phyloP scores from a whole-genome alignment of 2,797 vertebrate species.

The Phoeniculus purpureus region DNA sequence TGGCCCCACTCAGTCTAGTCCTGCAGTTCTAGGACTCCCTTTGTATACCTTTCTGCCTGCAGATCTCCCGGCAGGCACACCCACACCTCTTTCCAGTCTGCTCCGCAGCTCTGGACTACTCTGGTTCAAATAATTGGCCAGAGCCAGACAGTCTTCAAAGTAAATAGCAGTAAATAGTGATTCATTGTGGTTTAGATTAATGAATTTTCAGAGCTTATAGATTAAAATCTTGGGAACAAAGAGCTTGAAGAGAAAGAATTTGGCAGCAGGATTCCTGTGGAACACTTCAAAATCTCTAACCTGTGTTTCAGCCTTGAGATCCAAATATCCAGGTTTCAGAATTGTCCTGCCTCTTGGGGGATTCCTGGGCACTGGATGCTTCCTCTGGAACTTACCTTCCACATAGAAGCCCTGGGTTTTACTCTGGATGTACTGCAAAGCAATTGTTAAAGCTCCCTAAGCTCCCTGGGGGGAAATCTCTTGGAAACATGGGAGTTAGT shows the following conservation, averaged over 20 bases:
- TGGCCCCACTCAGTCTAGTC: not conserved
- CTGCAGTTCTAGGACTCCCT: not conserved
- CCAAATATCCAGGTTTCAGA: not conserved
- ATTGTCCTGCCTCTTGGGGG: not conserved
- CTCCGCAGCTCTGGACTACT: not conserved
- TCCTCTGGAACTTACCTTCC: not conserved
- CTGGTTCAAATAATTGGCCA: not conserved
- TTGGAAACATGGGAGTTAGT: not conserved
- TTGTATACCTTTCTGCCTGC: not conserved
- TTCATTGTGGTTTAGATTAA: not conserved
- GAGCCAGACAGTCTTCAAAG: not conserved
- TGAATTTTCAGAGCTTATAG: not conserved
- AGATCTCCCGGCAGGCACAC: not conserved
- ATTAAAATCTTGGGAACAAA: conserved; percentile 34
- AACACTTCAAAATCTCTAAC: not conserved
- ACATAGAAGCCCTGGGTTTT: not conserved
- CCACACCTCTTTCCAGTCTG: not conserved
- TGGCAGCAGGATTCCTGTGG: not conserved
- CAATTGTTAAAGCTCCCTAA: not conserved
- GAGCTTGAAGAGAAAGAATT: not conserved
- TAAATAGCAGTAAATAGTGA: conserved; percentile 1
- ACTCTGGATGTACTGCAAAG: not conserved
- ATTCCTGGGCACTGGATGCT: not conserved
- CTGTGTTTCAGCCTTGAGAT: not conserved
- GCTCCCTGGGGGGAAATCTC: not conserved